phyloP scores from a whole-genome alignment of 2,888 invertebrate species.

The Dynastes tityus region DNA sequence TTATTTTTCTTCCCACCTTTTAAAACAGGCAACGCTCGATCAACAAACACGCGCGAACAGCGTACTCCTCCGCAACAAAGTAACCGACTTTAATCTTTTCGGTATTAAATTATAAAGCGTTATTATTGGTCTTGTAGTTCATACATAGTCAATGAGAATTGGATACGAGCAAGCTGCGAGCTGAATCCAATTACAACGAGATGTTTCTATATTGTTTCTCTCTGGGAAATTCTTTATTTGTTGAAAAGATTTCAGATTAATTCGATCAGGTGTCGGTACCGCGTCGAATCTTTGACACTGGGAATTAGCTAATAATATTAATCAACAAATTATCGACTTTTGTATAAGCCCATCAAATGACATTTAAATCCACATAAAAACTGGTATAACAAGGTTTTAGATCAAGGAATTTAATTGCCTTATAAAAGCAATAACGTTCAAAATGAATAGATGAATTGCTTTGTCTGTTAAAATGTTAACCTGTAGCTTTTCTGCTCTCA shows the following conservation, averaged over 20 bases:
- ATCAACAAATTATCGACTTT: too few species aligned
- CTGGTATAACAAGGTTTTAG: too few species aligned
- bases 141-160: conserved; percentile 30
- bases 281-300: too few species aligned
- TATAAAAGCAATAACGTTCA: too few species aligned
- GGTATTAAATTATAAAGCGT: conserved; percentile 19
- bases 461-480: too few species aligned
- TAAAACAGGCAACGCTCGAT: background rate
- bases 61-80: background rate
- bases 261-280: too few species aligned
- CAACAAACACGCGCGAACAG: background rate
- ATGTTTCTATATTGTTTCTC: background rate
- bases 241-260: background rate
- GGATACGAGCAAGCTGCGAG: conserved; percentile 11
- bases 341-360: too few species aligned
- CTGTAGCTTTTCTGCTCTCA: too few species aligned
- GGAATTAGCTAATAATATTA: too few species aligned
- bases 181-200: conserved; percentile 19
- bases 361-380: too few species aligned
- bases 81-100: conserved; percentile 10
- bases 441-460: too few species aligned
- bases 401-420: too few species aligned
- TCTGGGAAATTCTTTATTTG: background rate
- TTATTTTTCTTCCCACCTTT: background rate
- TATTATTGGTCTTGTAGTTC: background rate